Evolutionary conservation across 2,888 invertebrate genomes (phyloP).

Genomic region (Celastrina argiolus): DNA sequence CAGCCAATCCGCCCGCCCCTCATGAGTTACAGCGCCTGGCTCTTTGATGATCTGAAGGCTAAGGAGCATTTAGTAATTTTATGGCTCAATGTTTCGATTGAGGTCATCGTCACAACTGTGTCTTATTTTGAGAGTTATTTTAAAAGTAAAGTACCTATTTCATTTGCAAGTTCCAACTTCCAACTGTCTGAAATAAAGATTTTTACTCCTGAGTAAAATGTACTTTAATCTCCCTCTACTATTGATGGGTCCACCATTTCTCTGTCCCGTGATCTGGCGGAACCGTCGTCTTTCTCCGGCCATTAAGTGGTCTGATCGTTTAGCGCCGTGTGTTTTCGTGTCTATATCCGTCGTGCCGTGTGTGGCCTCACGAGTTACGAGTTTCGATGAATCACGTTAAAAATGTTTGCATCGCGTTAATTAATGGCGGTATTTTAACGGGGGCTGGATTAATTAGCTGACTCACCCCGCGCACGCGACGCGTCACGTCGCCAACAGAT

Average conservation of each 20-base stretch:
- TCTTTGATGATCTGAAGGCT: background rate
- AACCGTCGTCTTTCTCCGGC: background rate
- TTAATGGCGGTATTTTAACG: slow-evolving; percentile 12
- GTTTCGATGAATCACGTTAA: slow-evolving; percentile 4
- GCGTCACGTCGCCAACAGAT: background rate
- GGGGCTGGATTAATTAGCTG: slow-evolving; percentile 5
- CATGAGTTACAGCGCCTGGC: background rate
- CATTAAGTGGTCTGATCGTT: slow-evolving; percentile 3
- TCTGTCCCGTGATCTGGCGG: background rate
- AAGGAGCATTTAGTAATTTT: background rate
- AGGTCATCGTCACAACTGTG: background rate
- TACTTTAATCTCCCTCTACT: too few species aligned
- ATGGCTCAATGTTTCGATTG: background rate
- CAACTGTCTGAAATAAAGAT: too few species aligned
- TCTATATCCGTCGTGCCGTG: slow-evolving; percentile 4
- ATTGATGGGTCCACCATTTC: background rate
- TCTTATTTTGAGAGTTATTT: too few species aligned
- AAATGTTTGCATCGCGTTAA: slow-evolving; percentile 3
- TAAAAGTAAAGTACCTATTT: too few species aligned
- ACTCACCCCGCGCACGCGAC: background rate
- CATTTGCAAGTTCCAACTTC: too few species aligned
- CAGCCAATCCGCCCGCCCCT: background rate
- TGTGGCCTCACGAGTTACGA: background rate
- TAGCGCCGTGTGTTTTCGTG: background rate
- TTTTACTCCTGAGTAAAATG: too few species aligned